Percentiles rank a stretch among this genome's conserved stretches.
phyloP scores from a whole-genome alignment of 2,797 vertebrate genomes.

The Morus bassanus region DNA sequence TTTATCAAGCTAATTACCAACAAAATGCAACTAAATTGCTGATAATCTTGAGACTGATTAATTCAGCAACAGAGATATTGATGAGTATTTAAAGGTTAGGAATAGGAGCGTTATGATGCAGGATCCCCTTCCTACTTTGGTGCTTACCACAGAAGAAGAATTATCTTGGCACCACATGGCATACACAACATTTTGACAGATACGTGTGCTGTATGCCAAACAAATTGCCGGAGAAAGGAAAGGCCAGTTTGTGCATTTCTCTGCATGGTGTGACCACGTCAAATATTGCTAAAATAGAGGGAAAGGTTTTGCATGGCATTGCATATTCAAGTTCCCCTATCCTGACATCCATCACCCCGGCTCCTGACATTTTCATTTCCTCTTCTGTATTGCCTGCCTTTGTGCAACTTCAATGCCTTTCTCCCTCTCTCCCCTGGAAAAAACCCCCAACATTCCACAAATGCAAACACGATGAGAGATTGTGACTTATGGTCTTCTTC shows the following conservation, averaged over 20 bases:
- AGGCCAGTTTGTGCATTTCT: conserved; percentile 42
- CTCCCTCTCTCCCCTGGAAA: background rate
- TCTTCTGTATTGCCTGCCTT: background rate
- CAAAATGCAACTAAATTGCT: conserved; percentile 79
- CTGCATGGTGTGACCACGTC: background rate
- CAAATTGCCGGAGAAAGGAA: conserved; percentile 33
- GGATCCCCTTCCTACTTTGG: conserved; percentile 51
- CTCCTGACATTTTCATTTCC: background rate
- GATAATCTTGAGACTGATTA: conserved; percentile 79
- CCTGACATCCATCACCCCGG: background rate
- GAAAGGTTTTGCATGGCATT: background rate
- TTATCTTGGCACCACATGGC: conserved; percentile 30
- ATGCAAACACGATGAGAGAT: background rate
- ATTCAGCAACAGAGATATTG: conserved; percentile 73
- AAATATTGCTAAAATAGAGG: background rate
- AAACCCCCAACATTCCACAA: background rate
- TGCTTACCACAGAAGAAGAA: conserved; percentile 52
- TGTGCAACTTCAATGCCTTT: background rate
- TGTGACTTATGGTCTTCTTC: background rate
- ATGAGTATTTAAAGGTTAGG: conserved; percentile 74
- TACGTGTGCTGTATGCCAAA: conserved; percentile 58
- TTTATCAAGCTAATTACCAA: conserved; percentile 83
- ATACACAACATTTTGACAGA: conserved; percentile 45
- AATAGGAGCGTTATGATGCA: conserved; percentile 28
- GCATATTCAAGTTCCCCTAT: background rate